These are phyloP conservation scores for Nymphalis urticae DNA, from an alignment of 2,888 invertebrate species.

Conservation along the genomic window DNA sequence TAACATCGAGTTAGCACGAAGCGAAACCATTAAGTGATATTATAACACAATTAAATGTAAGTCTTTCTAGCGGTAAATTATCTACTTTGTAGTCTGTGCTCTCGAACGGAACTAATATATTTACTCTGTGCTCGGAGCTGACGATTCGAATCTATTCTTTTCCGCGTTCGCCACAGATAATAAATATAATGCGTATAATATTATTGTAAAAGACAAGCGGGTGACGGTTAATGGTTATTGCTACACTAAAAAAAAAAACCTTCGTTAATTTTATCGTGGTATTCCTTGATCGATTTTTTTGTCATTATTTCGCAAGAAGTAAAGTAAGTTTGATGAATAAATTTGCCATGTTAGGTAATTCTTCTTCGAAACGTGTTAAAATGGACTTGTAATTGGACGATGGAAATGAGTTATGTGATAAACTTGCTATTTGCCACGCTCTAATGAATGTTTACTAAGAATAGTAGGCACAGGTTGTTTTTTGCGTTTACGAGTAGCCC, in stretches of 20 bases:
- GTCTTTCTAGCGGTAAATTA: slow-evolving; percentile 56
- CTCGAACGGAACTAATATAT: slow-evolving; percentile 48
- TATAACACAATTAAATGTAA: slow-evolving; percentile 62
- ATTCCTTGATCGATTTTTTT: slow-evolving; percentile 28
- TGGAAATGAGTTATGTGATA: slow-evolving; percentile 29
- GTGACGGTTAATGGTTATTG: slow-evolving; percentile 36
- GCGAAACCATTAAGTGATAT: slow-evolving; percentile 55
- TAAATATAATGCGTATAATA: background rate
- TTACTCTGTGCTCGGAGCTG: slow-evolving; percentile 27
- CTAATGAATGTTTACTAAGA: slow-evolving; percentile 13
- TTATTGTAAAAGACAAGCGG: slow-evolving; percentile 9
- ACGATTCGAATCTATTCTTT: background rate
- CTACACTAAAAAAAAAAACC: slow-evolving; percentile 24
- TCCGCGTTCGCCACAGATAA: background rate
- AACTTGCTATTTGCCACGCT: slow-evolving; percentile 26
- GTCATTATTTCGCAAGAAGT: slow-evolving; percentile 8
- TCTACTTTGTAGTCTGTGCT: slow-evolving; percentile 41
- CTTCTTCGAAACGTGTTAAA: slow-evolving; percentile 37
- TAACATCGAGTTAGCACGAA: slow-evolving; percentile 59
- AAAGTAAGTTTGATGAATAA: slow-evolving; percentile 32
- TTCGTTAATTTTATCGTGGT: slow-evolving; percentile 14
- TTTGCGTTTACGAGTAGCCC: background rate
- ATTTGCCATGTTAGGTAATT: slow-evolving; percentile 25
- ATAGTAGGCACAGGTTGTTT: background rate
- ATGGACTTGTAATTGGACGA: slow-evolving; percentile 29